Base-by-base conservation (phyloP, 1,140 invertebrate species). In the roundworm (Caenorhabditis elegans) region DNA sequence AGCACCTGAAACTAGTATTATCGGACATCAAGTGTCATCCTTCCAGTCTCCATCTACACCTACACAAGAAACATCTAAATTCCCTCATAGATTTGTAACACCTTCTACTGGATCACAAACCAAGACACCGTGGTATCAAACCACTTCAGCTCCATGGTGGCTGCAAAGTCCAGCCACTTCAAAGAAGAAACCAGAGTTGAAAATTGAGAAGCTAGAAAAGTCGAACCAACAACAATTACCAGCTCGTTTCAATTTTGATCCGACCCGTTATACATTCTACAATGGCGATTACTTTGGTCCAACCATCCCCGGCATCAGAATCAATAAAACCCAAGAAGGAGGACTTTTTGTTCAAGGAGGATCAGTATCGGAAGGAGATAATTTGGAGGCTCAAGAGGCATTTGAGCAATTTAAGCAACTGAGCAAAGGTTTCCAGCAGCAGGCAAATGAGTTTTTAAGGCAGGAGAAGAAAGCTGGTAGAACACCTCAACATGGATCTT, bases 231-330 rank as follows among this genome's bases (percentile, higher is more conserved):
- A 70, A 3, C 19, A n/a, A 39, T 11, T n/a, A 1, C 60, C 60
- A 70, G 26, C 53, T 15, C 11, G 34, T 22, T 70, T 70, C 60
- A 70, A 70, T 19, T 70, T 70, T n/a, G 60, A 70, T 43, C 60
- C 60, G 39, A 39, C 60, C 34, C 60, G 60, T 10, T 70, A 70
- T n/a, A 51, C 55, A 11, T 79, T 60, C 43, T 79, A 65, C 53
- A 55, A 79, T n/a, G 78, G 78, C 11, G 78, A 79, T 19, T 79
- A 79, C 26, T 79, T 60, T 28, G 78, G 78, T 47, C 78, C 78
- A 46, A 39, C 55, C 13, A 79, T 79, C 26, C 78, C 78, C 13
- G 78, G 78, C 24, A 65, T 79, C 43, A 31, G 55, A 13, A 65
- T 79, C 34, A 79, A 79, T 51, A 31, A 51, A n/a, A 65, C 78